These are phyloP conservation scores for Druon quercuslanigerum DNA, from an alignment of 1,140 invertebrate species.

Conservation along the genomic window DNA sequence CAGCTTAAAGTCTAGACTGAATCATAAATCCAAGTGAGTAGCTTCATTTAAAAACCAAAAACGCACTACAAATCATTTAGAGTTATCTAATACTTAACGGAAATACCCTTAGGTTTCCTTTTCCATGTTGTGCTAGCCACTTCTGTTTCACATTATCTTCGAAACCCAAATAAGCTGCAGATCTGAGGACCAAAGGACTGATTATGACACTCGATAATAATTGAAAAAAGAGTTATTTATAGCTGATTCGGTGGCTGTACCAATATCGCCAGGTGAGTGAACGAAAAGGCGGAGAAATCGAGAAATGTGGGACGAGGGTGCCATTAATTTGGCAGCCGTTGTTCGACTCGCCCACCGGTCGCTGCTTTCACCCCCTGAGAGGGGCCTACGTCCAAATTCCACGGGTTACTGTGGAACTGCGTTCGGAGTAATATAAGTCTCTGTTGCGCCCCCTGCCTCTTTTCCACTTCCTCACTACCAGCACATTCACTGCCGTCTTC, in stretches of 20 bases:
- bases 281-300: conserved; percentile 49
- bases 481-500: conserved; percentile 32
- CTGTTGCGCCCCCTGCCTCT: neutral
- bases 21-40: neutral
- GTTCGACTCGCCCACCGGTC: conserved; percentile 56
- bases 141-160: too few relatives aligned
- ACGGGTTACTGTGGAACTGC: conserved; percentile 49
- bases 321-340: conserved; percentile 61
- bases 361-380: conserved; percentile 28
- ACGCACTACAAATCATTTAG: too few relatives aligned
- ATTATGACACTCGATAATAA: conserved; percentile 43
- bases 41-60: neutral
- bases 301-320: conserved; percentile 57
- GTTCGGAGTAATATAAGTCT: conserved; percentile 53
- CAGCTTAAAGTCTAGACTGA: neutral
- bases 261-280: conserved; percentile 53
- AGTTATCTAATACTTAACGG: too few relatives aligned
- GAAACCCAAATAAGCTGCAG: too few relatives aligned
- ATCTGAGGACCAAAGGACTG: neutral
- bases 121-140: too few relatives aligned
- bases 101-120: too few relatives aligned
- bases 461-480: neutral
- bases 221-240: conserved; percentile 59
- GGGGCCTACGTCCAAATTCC: conserved; percentile 54
- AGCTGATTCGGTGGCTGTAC: conserved; percentile 51